Evolutionary conservation across 2,888 invertebrate species (phyloP).

Genomic region (Drosophila kuntzei): DNA sequence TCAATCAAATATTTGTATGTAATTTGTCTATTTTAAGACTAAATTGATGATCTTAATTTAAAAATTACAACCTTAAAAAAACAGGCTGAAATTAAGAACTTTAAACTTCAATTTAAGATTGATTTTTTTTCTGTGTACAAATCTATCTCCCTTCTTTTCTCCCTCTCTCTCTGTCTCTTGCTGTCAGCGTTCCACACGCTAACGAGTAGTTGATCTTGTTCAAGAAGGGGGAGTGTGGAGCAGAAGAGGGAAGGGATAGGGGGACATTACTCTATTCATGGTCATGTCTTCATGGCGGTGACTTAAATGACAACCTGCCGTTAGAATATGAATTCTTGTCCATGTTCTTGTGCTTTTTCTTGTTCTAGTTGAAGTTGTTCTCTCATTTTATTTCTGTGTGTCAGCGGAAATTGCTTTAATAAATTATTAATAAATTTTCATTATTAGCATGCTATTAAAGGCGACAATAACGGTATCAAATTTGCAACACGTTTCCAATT

Average conservation of each 20-base stretch:
- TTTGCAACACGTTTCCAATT: conserved; percentile 27
- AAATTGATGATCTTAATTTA: too few relatives aligned
- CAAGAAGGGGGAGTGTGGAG: neutral
- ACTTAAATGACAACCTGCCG: conserved; percentile 66
- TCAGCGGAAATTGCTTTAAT: conserved; percentile 78
- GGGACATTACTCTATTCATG: conserved; percentile 28
- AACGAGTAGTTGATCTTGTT: conserved; percentile 37
- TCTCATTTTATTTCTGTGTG: conserved; percentile 18
- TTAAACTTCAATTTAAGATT: neutral
- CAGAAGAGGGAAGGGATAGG: neutral
- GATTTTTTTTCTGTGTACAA: neutral
- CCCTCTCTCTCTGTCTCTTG: neutral
- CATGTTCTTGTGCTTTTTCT: conserved; percentile 25
- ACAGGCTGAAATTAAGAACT: neutral
- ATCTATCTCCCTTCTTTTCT: neutral
- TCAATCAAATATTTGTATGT: too few relatives aligned
- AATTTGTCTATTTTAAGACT: too few relatives aligned
- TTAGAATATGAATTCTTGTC: conserved; percentile 61
- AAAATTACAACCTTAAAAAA: too few relatives aligned
- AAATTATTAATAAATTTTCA: conserved; percentile 73
- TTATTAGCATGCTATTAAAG: conserved; percentile 63
- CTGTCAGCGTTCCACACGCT: conserved; percentile 43
- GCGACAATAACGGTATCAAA: conserved; percentile 45
- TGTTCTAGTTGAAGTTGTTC: conserved; percentile 8
- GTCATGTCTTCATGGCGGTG: conserved; percentile 47